phyloP scores from a whole-genome alignment of 2,888 invertebrate genomes.

The Pollenia griseotomentosa region DNA sequence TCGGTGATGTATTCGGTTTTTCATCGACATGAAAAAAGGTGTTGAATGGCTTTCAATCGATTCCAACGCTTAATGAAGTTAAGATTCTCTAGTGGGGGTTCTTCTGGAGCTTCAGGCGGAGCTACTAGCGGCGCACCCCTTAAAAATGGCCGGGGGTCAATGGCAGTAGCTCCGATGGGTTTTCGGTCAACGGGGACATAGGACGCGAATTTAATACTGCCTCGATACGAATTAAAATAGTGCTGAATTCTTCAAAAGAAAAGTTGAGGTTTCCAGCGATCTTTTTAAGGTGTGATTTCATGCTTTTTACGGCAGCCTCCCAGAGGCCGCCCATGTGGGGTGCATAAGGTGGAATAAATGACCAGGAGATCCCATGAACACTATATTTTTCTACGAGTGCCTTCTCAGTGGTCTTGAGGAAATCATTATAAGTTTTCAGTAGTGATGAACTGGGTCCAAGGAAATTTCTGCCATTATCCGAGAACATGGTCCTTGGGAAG shows the following conservation, averaged over 20 bases:
- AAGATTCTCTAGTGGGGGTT: background rate
- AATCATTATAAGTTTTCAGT: background rate
- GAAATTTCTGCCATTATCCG: background rate
- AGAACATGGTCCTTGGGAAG: background rate
- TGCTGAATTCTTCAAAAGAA: background rate
- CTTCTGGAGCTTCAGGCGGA: background rate
- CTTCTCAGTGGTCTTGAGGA: background rate
- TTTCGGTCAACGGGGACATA: background rate
- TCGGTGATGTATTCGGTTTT: background rate
- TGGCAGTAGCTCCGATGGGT: background rate
- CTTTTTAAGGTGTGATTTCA: background rate
- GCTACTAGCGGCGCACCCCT: background rate
- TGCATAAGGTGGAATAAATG: background rate
- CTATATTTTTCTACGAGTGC: background rate
- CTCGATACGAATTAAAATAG: background rate
- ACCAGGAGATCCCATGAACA: background rate
- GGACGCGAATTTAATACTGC: slow-evolving; percentile 3
- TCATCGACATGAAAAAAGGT: background rate
- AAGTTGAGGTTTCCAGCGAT: background rate
- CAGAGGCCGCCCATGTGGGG: no score
- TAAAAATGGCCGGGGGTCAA: background rate
- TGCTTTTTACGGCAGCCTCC: no score
- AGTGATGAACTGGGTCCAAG: background rate
- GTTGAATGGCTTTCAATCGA: background rate
- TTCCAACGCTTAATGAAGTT: background rate